Conservation (phyloP, 2,113 vertebrate genomes). For the Calcarius ornatus region DNA sequence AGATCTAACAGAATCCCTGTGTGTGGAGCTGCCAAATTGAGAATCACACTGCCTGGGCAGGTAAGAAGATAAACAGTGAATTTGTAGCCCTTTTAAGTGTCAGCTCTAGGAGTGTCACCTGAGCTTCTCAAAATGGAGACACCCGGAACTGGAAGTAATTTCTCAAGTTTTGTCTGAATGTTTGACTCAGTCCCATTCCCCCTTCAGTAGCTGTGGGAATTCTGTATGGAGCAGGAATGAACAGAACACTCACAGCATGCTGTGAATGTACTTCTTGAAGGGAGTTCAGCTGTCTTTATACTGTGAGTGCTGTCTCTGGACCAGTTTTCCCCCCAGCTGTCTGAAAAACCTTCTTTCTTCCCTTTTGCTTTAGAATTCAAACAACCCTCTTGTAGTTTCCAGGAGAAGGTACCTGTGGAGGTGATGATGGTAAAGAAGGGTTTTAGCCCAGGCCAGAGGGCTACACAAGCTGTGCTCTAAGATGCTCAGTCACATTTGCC, state of each 20-base stretch:
- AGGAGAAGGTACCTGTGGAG: background rate
- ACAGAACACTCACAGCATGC: background rate
- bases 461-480: background rate
- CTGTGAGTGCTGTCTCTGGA: background rate
- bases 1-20: background rate
- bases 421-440: background rate
- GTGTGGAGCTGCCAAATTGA: background rate
- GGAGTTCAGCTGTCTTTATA: background rate
- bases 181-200: background rate
- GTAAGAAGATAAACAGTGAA: background rate
- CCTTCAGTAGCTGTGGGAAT: background rate
- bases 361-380: background rate
- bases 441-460: background rate
- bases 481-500: background rate
- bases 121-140: background rate
- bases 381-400: background rate
- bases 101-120: background rate
- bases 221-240: background rate
- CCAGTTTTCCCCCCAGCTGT: background rate
- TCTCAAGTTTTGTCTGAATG: background rate
- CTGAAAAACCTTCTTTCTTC: background rate
- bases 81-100: background rate
- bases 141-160: background rate
- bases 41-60: background rate
- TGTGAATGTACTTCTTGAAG: background rate